A percentile compares a stretch with the other conserved stretches of the same genome.
phyloP scores from a whole-genome alignment of 2,888 invertebrate species.

The Timema podura region DNA sequence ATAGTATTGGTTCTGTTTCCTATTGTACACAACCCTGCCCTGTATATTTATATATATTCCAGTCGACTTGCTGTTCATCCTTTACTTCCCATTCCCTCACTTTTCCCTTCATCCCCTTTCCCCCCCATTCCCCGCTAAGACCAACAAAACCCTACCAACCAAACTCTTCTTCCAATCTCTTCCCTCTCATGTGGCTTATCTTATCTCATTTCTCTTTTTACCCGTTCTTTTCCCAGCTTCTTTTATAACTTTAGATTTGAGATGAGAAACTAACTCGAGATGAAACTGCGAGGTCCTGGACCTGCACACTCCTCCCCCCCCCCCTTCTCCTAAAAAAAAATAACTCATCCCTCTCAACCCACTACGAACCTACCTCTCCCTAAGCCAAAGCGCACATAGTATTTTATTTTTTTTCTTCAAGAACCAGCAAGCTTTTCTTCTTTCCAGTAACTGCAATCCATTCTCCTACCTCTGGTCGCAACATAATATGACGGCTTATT shows the following conservation, averaged over 20 bases:
- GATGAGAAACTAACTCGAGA: conserved; percentile 25
- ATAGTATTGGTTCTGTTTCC: no score
- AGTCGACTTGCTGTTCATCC: neutral
- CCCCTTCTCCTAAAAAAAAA: neutral
- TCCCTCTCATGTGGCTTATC: neutral
- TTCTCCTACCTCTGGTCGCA: conserved; percentile 12
- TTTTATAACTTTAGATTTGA: conserved; percentile 15
- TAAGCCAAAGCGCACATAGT: neutral
- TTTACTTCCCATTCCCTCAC: neutral
- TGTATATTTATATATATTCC: neutral
- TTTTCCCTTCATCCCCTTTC: neutral
- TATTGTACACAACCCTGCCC: neutral
- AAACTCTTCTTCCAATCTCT: neutral
- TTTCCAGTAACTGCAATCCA: conserved; percentile 25
- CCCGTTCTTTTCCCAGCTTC: neutral
- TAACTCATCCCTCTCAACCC: neutral
- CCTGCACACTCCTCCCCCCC: conserved; percentile 8
- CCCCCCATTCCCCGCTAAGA: neutral
- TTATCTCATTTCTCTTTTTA: neutral
- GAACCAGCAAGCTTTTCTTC: neutral
- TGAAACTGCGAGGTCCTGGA: conserved; percentile 12
- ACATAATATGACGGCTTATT: no score
- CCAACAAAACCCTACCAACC: conserved; percentile 7
- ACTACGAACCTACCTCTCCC: neutral
- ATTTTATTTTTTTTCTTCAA: neutral